Evolutionary conservation across 1,140 invertebrate genomes (phyloP).

Genomic region (Macrocentrus cingulum): DNA sequence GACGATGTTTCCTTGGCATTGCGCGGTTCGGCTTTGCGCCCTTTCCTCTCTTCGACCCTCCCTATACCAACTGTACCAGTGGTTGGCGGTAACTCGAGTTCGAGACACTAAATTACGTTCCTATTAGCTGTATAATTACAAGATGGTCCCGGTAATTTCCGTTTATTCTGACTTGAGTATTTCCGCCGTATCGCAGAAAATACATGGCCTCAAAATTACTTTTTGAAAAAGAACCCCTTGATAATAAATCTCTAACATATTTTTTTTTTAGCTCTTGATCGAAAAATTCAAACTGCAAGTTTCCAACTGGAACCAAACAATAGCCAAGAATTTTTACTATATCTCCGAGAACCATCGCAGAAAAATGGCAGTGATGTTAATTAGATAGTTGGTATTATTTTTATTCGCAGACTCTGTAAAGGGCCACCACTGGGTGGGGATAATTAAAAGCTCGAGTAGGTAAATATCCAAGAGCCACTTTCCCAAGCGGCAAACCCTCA

Average conservation of each 20-base stretch:
- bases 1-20: constrained; percentile 25
- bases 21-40: constrained; percentile 25
- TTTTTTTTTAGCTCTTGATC: too few relatives aligned
- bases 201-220: background rate
- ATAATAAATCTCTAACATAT: too few relatives aligned
- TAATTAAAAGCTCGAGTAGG: constrained; percentile 61
- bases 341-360: background rate
- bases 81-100: constrained; percentile 51
- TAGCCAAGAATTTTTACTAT: too few relatives aligned
- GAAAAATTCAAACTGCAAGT: too few relatives aligned
- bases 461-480: constrained; percentile 57
- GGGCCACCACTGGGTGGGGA: constrained; percentile 14
- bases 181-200: too few relatives aligned
- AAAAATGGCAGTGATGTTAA: constrained; percentile 30
- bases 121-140: constrained; percentile 62
- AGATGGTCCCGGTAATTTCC: constrained; percentile 60
- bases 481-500: constrained; percentile 24
- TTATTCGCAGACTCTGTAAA: constrained; percentile 30
- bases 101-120: constrained; percentile 61
- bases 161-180: constrained; percentile 45
- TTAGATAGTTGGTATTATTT: constrained; percentile 34
- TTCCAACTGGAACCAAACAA: too few relatives aligned
- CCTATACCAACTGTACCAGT: constrained; percentile 23
- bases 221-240: constrained; percentile 1
- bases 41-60: constrained; percentile 39